phyloP scores from a whole-genome alignment of 2,797 vertebrate species.

The Enteromius treurensis region DNA sequence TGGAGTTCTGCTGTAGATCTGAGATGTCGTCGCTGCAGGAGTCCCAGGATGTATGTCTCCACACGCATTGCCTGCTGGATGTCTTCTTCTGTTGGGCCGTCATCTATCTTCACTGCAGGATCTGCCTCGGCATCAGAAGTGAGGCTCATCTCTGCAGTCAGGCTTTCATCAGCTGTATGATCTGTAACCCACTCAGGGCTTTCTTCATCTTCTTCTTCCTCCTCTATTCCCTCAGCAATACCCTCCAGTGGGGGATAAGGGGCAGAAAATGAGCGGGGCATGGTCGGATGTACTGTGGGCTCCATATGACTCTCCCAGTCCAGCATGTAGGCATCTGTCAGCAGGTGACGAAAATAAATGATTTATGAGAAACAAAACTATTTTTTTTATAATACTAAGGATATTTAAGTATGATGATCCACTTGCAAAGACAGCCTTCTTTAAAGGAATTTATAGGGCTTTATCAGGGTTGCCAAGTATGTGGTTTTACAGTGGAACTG shows the following conservation, averaged over 20 bases:
- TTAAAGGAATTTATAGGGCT: neutral
- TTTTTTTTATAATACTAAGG: neutral
- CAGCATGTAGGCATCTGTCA: slow-evolving; percentile 68
- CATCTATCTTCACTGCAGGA: slow-evolving; percentile 56
- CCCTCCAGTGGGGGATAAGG: slow-evolving; percentile 81
- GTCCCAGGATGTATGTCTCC: slow-evolving; percentile 86
- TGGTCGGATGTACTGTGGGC: slow-evolving; percentile 62
- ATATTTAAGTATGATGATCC: neutral
- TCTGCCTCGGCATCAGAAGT: slow-evolving; percentile 60
- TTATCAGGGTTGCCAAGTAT: neutral
- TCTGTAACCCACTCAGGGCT: slow-evolving; percentile 34
- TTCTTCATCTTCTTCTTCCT: slow-evolving; percentile 56
- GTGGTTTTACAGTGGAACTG: neutral
- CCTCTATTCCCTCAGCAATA: slow-evolving; percentile 69
- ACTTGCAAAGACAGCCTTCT: neutral
- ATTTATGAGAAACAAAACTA: slow-evolving; percentile 1
- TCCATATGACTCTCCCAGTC: slow-evolving; percentile 69
- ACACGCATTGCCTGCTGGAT: slow-evolving; percentile 79
- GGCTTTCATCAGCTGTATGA: slow-evolving; percentile 15
- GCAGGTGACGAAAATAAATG: neutral
- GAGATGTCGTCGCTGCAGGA: slow-evolving; percentile 82
- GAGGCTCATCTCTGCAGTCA: slow-evolving; percentile 22
- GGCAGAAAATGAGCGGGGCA: slow-evolving; percentile 87
- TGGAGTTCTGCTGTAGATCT: slow-evolving; percentile 78
- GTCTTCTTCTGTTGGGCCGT: slow-evolving; percentile 69